Percentiles rank a stretch among this genome's conserved stretches.
phyloP scores from a whole-genome alignment of 2,888 invertebrate genomes.

The Cyaniris semiargus region DNA sequence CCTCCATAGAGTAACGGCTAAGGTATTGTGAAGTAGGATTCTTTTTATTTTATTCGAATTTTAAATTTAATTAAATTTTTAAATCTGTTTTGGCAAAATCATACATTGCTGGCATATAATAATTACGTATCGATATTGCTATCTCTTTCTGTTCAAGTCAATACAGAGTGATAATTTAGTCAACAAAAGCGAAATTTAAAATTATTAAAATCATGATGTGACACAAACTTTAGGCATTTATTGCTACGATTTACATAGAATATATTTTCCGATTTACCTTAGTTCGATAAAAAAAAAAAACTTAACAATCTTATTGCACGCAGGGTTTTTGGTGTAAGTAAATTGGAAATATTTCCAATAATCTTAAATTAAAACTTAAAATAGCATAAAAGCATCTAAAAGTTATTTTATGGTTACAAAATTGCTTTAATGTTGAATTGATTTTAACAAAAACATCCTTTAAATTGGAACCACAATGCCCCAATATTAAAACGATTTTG shows the following conservation, averaged over 20 bases:
- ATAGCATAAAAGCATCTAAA: background rate
- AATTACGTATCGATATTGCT: background rate
- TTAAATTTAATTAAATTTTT: background rate
- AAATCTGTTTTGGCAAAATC: background rate
- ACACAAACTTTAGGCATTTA: background rate
- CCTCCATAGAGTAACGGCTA: slow-evolving; percentile 43
- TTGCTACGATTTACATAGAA: background rate
- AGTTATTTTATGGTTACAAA: background rate
- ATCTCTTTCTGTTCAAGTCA: background rate
- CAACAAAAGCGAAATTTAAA: background rate
- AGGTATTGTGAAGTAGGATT: slow-evolving; percentile 33
- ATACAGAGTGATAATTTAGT: background rate
- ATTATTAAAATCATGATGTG: background rate
- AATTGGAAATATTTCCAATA: background rate
- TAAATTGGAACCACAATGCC: background rate
- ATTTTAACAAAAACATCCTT: background rate
- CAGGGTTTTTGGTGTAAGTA: slow-evolving; percentile 9
- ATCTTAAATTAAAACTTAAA: background rate
- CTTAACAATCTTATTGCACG: background rate
- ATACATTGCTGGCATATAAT: background rate
- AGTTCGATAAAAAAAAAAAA: background rate
- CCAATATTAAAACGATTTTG: slow-evolving; percentile 4
- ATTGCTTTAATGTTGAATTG: background rate
- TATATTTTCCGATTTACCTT: background rate
- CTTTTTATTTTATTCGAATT: background rate